Evolutionary conservation across 92 coral and sea anemone species (phyloP), one percentile per base, ranked within the genome.

Genomic region (Porites cylindrica): DNA sequence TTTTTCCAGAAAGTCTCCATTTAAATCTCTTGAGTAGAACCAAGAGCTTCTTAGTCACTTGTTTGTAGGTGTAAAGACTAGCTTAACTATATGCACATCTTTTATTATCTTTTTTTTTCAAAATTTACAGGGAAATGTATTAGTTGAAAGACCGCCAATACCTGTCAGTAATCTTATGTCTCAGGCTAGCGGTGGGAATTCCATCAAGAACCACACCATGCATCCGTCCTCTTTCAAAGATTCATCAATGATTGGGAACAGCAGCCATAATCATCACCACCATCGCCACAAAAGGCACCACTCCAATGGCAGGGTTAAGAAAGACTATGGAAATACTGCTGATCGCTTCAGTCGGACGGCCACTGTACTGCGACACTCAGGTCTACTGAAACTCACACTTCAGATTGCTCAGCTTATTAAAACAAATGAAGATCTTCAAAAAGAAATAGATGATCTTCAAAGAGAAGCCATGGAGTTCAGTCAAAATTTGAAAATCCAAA

Each of bases 371-470:
- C 91, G 92, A 52, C 98, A 96, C 53, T 96, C 98, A 9, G 99
- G 99, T 2, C 88, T 96, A 16, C 82, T 96, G 74, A 92, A 96
- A 76, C 90, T 93, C 23, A 90, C 99, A 7, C 71, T 96, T 16
- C 94, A 95, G 76, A 93, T 92, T 76, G 96, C 99, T 54, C 95
- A 95, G 79, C 87, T 96, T 32, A 79, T 91, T 8, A 88, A 91
- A 75, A 97, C 94, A 66, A 96, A 96, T 88, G 94, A 93, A 62
- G 88, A 87, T 38, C 92, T 96, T 24, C 99, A 96, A 77, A 90
- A 90, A 50, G 94, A 93, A 50, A 95, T 96, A 38, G 95, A 96
- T 84, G 81, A 79, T 24, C 88, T 96, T 50, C 93, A 96, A 76
- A 82, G 73, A 53, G 91, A 95, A 74, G 90, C 96, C 8, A 38